These are phyloP conservation scores for Phalacrocorax pelagicus DNA, from an alignment of 2,113 vertebrate species.

Conservation along the genomic window DNA sequence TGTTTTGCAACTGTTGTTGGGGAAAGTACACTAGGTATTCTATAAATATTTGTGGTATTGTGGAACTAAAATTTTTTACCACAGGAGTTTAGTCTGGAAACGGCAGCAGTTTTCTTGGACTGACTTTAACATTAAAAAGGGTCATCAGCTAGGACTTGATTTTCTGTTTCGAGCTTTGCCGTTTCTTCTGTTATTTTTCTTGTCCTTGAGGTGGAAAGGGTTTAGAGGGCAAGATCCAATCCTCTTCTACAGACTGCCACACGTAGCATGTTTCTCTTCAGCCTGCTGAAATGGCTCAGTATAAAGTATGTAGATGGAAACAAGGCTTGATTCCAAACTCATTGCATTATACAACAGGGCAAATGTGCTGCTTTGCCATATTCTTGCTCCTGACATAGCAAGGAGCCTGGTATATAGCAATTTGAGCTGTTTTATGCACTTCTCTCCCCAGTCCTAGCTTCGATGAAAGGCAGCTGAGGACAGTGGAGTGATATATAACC, in stretches of 20 bases:
- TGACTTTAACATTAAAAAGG: neutral
- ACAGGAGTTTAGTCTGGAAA: neutral
- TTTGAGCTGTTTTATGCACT: neutral
- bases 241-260: neutral
- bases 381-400: neutral
- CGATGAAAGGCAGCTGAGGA: neutral
- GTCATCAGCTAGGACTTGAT: neutral
- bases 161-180: neutral
- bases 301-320: neutral
- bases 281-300: neutral
- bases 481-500: neutral
- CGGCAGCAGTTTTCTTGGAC: neutral
- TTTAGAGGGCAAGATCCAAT: neutral
- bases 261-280: neutral
- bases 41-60: neutral
- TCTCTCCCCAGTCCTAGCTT: neutral
- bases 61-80: neutral
- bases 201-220: neutral
- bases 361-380: neutral
- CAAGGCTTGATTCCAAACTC: neutral
- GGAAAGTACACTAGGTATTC: conserved; percentile 58
- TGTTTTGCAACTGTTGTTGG: conserved; percentile 62
- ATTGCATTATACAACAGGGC: neutral
- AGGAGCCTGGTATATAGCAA: neutral
- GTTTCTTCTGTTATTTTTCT: neutral